Evolutionary conservation across 2,797 vertebrate species (phyloP).

Genomic region (Aulostomus chinensis): DNA sequence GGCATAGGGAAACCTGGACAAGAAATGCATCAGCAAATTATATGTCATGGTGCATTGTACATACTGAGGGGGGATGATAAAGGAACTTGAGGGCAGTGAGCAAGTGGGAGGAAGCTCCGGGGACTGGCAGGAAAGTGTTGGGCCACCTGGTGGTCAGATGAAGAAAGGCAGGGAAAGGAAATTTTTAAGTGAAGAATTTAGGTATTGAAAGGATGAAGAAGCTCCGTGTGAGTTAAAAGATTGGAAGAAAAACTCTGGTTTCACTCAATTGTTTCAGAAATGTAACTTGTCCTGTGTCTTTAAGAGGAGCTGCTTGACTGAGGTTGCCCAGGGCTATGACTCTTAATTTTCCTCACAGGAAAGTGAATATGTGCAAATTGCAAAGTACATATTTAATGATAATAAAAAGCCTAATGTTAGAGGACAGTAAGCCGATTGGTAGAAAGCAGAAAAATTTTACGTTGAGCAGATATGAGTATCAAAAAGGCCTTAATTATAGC

Average conservation of each 20-base stretch:
- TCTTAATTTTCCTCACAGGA: conserved; percentile 13
- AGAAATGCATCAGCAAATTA: too few species aligned
- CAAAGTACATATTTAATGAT: conserved; percentile 43
- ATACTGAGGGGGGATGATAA: too few species aligned
- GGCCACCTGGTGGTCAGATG: too few species aligned
- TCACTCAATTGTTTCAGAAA: too few species aligned
- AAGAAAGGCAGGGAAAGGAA: too few species aligned
- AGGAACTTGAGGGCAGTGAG: too few species aligned
- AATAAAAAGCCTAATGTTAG: conserved; percentile 28
- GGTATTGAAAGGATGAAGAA: too few species aligned
- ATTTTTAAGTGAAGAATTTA: too few species aligned
- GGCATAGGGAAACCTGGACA: too few species aligned
- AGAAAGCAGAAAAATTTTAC: conserved; percentile 21
- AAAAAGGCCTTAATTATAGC: conserved; percentile 21
- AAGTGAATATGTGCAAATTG: conserved; percentile 22
- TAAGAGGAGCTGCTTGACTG: neutral
- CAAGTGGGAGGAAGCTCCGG: too few species aligned
- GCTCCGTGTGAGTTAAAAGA: neutral
- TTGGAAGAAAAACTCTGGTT: conserved; percentile 2
- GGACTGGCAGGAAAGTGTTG: too few species aligned
- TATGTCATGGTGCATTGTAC: too few species aligned
- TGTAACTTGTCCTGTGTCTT: neutral
- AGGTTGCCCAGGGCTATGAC: conserved; percentile 15
- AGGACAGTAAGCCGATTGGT: conserved; percentile 21
- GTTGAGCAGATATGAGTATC: conserved; percentile 34